Base-by-base conservation (phyloP, 2,113 vertebrate species). In the Platichthys stellatus region DNA sequence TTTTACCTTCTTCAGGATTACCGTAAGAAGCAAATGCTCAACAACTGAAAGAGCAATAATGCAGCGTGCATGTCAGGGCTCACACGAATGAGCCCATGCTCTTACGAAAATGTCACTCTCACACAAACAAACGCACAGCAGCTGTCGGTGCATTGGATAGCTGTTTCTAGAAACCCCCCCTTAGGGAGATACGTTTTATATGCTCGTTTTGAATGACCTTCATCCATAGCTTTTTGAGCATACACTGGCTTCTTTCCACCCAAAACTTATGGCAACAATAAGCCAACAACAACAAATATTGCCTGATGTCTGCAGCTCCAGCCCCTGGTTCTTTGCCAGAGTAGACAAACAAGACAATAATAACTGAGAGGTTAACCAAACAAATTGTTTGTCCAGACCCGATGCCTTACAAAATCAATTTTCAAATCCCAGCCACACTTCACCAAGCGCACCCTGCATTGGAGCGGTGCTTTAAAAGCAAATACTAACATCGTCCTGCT, bases 401-500 rank as follows among this genome's bases (percentile, higher is more conserved):
- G 28, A 43, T 8, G 61, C 21, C 38, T 45, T 23, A 54, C 56
- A 71, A 71, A 84, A 78, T 47, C 21, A 10, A 76, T 79, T 59
- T 57, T 40, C 2, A 62, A 68, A 57, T 43, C 15, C 0, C 4
- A 24, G 61, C 40, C 63, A 47, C 63, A 43, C 26, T 23, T 57
- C 47, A 60, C 65, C 47, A 23, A n/a, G 60, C 14, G n/a, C 0
- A 5, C 49, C 28, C 66, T 51, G 57, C 49, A 26, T 57, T 56
- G 54, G 21, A 74, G 40, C 31, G 13, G 23, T 56, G 26, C 58
- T 59, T 70, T 24, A 66, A 80, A 83, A 69, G 14, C 20, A 66
- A 84, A 88, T 69, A 72, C n/a, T 47, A 66, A 68, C 21, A 9
- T 38, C 76, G 31, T 31, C 86, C 76, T 78, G 38, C 76, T 62